Evolutionary conservation across 2,888 invertebrate species (phyloP).

Genomic region (Hanleya hanleyi): DNA sequence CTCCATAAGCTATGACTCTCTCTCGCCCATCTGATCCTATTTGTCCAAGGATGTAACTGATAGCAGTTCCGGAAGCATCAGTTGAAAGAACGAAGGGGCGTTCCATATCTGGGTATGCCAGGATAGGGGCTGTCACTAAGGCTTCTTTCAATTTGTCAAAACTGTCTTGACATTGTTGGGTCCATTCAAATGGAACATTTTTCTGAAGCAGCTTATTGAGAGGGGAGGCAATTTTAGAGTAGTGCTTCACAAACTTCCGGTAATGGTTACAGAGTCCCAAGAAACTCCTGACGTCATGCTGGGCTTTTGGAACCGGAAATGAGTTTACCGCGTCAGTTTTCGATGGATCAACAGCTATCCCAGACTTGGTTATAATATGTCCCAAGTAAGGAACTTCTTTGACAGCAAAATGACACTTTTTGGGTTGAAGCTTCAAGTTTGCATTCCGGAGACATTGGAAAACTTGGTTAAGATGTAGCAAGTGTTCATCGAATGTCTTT

Average conservation of each 20-base stretch:
- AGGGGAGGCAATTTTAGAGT: constrained; percentile 37
- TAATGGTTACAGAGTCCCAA: constrained; percentile 46
- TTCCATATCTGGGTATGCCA: constrained; percentile 18
- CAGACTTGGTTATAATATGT: constrained; percentile 22
- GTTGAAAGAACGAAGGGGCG: constrained; percentile 16
- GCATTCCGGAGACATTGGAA: constrained; percentile 11
- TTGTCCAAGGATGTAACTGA: constrained; percentile 29
- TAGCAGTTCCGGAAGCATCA: constrained; percentile 18
- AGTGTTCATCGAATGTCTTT: constrained; percentile 12
- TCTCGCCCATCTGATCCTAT: constrained; percentile 4
- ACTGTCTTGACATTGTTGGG: constrained; percentile 42
- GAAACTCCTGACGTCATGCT: constrained; percentile 10
- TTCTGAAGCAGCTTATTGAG: constrained; percentile 54
- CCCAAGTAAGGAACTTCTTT: constrained; percentile 23
- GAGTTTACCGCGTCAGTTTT: constrained; percentile 16
- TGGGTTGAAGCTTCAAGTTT: constrained; percentile 18
- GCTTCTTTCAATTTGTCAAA: constrained; percentile 52
- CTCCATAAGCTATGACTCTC: neutral
- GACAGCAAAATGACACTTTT: constrained; percentile 24
- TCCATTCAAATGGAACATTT: constrained; percentile 47
- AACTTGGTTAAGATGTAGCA: constrained; percentile 15
- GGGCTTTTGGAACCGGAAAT: constrained; percentile 17
- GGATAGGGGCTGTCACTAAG: constrained; percentile 11
- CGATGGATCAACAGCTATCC: constrained; percentile 10
- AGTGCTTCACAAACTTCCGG: constrained; percentile 39